Percentiles rank a stretch among this genome's conserved stretches.
These are phyloP conservation scores for Oxycera nigricornis DNA, from an alignment of 2,888 invertebrate species.

Conservation along the genomic window DNA sequence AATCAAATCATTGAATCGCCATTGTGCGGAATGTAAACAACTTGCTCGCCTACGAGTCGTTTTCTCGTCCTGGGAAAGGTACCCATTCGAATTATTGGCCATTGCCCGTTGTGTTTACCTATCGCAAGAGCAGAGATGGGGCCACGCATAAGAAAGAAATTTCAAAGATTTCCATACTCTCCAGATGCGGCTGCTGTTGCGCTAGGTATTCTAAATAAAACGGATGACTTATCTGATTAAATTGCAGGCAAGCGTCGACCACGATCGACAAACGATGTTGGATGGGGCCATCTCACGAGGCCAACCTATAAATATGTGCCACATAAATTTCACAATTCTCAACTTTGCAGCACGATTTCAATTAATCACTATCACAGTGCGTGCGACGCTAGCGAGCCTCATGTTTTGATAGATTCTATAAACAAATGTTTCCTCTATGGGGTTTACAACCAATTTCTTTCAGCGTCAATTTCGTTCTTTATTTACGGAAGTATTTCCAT, in stretches of 20 bases:
- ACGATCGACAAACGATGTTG: neutral
- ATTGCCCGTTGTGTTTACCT: no score
- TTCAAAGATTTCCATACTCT: neutral
- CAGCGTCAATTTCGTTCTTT: neutral
- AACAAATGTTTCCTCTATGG: constrained; percentile 28
- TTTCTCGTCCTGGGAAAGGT: neutral
- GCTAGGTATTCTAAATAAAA: constrained; percentile 27
- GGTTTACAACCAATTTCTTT: neutral
- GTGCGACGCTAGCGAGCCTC: neutral
- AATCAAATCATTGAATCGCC: constrained; percentile 7
- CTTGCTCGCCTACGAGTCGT: neutral
- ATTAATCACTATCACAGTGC: neutral
- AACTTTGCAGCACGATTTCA: neutral
- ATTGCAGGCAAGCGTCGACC: neutral
- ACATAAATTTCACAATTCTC: constrained; percentile 11
- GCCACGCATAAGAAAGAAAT: neutral
- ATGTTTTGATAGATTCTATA: constrained; percentile 22
- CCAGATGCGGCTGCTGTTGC: no score
- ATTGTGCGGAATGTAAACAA: neutral
- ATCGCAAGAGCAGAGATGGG: neutral
- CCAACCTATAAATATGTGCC: neutral
- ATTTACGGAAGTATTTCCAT: neutral
- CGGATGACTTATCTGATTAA: constrained; percentile 30
- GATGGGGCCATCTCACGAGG: neutral
- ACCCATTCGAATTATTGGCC: neutral